These are phyloP conservation scores for Centruroides sculpturatus DNA, from an alignment of 1,140 invertebrate genomes.

Conservation along the genomic window DNA sequence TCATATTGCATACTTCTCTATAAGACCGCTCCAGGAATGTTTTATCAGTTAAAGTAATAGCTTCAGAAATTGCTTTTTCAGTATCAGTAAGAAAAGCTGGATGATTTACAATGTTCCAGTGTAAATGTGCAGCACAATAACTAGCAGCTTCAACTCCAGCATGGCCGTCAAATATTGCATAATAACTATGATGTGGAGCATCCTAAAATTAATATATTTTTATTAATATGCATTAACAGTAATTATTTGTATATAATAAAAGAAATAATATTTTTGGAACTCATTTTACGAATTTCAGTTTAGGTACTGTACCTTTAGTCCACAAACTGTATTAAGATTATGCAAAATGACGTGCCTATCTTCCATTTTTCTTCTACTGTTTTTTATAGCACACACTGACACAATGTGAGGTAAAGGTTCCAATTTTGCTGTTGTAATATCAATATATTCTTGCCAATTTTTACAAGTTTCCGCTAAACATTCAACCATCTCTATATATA, in stretches of 20 bases:
- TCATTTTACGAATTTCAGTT: not conserved
- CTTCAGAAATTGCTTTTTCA: slow-evolving; percentile 54
- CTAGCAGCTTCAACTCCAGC: slow-evolving; percentile 76
- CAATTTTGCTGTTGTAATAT: slow-evolving; percentile 25
- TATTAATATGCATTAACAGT: not conserved
- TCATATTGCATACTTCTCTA: slow-evolving; percentile 39
- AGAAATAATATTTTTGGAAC: not conserved
- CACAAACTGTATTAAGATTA: slow-evolving; percentile 26
- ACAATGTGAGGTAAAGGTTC: slow-evolving; percentile 22
- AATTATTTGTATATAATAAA: not conserved
- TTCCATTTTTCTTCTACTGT: slow-evolving; percentile 68
- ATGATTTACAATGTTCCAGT: slow-evolving; percentile 65
- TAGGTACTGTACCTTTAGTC: too few species aligned
- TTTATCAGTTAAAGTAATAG: slow-evolving; percentile 66
- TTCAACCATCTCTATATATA: slow-evolving; percentile 53
- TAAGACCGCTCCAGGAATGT: slow-evolving; percentile 59
- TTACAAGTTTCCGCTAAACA: slow-evolving; percentile 46
- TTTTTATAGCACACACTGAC: slow-evolving; percentile 51
- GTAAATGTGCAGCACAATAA: slow-evolving; percentile 73
- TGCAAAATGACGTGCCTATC: slow-evolving; percentile 60
- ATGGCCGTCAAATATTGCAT: slow-evolving; percentile 92
- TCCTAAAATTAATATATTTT: slow-evolving; percentile 2
- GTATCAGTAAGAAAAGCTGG: slow-evolving; percentile 48
- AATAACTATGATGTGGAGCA: slow-evolving; percentile 32
- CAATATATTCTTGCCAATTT: slow-evolving; percentile 25